Conservation (phyloP, 2,113 vertebrate genomes). For the Vireo altiloquus region DNA sequence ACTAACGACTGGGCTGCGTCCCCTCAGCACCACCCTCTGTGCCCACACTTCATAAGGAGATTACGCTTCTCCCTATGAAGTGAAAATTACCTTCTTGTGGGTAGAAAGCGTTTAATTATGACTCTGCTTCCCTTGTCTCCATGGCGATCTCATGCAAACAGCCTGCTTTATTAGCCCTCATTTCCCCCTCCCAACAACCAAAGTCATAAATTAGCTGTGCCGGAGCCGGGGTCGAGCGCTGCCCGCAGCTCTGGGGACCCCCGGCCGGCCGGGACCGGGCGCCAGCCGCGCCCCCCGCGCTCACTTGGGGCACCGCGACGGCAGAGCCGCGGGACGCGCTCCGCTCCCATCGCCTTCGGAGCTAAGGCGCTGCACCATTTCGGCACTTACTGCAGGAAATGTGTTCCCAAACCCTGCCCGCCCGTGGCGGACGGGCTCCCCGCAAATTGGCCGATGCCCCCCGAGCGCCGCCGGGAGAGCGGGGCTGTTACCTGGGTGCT, state of each 20-base stretch:
- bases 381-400: background rate
- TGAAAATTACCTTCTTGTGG: conserved; percentile 69
- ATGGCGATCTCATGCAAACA: conserved; percentile 67
- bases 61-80: conserved; percentile 50
- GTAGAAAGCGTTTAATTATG: conserved; percentile 70
- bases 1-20: background rate
- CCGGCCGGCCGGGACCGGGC: background rate
- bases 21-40: conserved; percentile 1
- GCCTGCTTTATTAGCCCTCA: conserved; percentile 48
- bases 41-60: conserved; percentile 33
- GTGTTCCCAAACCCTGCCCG: background rate
- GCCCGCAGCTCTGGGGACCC: background rate
- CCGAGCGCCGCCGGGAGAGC: background rate
- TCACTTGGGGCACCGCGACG: background rate
- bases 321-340: background rate
- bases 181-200: background rate
- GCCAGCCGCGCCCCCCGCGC: background rate
- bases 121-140: conserved; percentile 73
- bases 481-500: conserved; percentile 78
- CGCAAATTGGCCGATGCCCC: background rate
- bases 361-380: background rate
- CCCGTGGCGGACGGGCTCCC: background rate
- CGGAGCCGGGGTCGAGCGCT: background rate
- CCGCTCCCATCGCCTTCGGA: rapidly evolving
- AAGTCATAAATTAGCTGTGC: background rate